phyloP scores from a whole-genome alignment of 2,113 vertebrate genomes.

The Pseudopipra pipra region DNA sequence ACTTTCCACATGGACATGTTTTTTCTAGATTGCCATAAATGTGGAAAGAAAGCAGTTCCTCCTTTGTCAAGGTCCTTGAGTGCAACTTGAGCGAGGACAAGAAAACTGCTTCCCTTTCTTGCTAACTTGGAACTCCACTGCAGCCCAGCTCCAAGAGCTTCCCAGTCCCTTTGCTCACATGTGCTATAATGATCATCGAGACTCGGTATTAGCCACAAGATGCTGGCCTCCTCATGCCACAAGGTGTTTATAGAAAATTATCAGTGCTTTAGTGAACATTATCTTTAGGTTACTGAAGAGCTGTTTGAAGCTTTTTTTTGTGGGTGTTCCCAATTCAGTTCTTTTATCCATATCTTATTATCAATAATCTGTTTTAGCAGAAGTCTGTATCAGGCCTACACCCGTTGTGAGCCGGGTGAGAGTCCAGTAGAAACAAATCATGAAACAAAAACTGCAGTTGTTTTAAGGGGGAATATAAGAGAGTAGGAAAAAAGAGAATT shows the following conservation, averaged over 20 bases:
- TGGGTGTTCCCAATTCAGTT: not conserved
- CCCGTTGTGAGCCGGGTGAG: not conserved
- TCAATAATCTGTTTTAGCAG: not conserved
- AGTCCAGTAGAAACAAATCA: not conserved
- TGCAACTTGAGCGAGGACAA: not conserved
- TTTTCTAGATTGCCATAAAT: not conserved
- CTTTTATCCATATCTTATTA: not conserved
- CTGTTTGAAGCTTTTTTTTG: not conserved
- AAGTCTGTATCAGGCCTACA: not conserved
- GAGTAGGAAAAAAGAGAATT: not conserved
- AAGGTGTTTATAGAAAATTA: not conserved
- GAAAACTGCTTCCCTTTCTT: not conserved
- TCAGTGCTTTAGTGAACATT: not conserved
- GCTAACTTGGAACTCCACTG: not conserved
- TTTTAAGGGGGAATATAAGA: not conserved
- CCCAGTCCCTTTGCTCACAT: not conserved
- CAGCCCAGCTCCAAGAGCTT: not conserved
- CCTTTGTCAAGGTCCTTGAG: not conserved
- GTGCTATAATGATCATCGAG: accelerated
- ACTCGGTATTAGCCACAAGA: accelerated
- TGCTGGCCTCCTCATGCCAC: not conserved
- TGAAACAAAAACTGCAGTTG: not conserved
- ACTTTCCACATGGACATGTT: accelerated
- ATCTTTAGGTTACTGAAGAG: not conserved
- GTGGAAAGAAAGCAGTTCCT: not conserved